Conservation (phyloP, 2,113 vertebrate species). For the Mungos mungo region DNA sequence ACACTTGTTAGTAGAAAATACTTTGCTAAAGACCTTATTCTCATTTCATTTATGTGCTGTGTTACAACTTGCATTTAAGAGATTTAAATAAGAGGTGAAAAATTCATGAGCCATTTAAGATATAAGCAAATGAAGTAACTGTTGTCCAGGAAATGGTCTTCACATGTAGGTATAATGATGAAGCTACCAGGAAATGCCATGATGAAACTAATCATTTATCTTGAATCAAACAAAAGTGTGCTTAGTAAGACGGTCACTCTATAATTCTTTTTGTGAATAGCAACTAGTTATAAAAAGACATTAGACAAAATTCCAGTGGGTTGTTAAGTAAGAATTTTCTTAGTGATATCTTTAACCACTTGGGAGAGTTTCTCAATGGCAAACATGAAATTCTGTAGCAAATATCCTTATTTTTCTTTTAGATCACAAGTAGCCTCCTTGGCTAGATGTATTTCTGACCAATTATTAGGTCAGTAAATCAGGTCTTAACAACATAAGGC, state of each 20-base stretch:
- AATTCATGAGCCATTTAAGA: background rate
- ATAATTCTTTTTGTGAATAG: background rate
- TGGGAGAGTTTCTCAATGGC: background rate
- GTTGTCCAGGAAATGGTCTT: background rate
- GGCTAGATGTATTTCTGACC: background rate
- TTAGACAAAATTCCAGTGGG: background rate
- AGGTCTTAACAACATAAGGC: background rate
- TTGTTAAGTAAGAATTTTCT: background rate
- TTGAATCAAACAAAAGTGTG: background rate
- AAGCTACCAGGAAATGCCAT: background rate
- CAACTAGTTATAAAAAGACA: background rate
- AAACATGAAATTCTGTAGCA: background rate
- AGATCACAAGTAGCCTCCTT: background rate
- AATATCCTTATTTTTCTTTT: background rate
- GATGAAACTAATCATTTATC: background rate
- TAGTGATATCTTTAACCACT: background rate
- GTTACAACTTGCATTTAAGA: background rate
- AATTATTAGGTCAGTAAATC: background rate
- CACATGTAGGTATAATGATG: background rate
- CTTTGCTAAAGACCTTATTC: background rate
- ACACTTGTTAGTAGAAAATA: background rate
- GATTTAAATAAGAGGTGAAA: background rate
- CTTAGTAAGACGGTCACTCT: background rate
- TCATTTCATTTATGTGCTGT: conserved; percentile 15
- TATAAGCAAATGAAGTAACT: background rate